phyloP scores from a whole-genome alignment of 2,797 vertebrate genomes.

The Paedocypris micromegethes region DNA sequence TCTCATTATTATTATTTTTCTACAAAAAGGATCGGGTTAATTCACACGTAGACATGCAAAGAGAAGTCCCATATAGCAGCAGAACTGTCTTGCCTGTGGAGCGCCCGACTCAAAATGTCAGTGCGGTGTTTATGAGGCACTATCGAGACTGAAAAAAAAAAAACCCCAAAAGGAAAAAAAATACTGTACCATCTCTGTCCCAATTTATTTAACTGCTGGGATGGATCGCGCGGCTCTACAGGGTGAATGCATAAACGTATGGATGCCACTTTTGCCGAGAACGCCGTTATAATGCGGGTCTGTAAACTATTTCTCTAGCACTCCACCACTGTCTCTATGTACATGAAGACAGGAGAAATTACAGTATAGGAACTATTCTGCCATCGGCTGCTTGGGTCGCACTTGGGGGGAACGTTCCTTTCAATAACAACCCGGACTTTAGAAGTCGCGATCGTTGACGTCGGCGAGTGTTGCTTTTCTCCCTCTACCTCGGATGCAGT shows the following conservation, averaged over 20 bases:
- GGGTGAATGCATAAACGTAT: constrained; percentile 23
- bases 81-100: constrained; percentile 59
- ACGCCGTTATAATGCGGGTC: constrained; percentile 22
- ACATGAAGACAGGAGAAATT: constrained; percentile 17
- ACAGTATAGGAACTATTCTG: neutral
- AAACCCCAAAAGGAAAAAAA: too few relatives aligned
- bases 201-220: constrained; percentile 7
- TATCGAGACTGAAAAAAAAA: constrained; percentile 48
- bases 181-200: too few relatives aligned
- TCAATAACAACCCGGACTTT: constrained; percentile 34
- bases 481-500: constrained; percentile 58
- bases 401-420: too few relatives aligned
- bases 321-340: constrained; percentile 32
- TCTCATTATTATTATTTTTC: constrained; percentile 44
- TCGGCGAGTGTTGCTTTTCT: constrained; percentile 62
- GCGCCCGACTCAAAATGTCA: constrained; percentile 73
- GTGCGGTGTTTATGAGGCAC: constrained; percentile 70
- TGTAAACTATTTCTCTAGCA: constrained; percentile 29
- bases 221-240: neutral
- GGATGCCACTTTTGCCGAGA: constrained; percentile 18
- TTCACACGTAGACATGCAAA: constrained; percentile 73
- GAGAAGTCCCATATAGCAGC: constrained; percentile 70
- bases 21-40: constrained; percentile 59
- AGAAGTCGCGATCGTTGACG: constrained; percentile 26
- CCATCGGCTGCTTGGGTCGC: too few relatives aligned